Evolutionary conservation across 1,140 invertebrate genomes (phyloP), one percentile per base, ranked within the genome.

Genomic region (Drosophila baimaii): DNA sequence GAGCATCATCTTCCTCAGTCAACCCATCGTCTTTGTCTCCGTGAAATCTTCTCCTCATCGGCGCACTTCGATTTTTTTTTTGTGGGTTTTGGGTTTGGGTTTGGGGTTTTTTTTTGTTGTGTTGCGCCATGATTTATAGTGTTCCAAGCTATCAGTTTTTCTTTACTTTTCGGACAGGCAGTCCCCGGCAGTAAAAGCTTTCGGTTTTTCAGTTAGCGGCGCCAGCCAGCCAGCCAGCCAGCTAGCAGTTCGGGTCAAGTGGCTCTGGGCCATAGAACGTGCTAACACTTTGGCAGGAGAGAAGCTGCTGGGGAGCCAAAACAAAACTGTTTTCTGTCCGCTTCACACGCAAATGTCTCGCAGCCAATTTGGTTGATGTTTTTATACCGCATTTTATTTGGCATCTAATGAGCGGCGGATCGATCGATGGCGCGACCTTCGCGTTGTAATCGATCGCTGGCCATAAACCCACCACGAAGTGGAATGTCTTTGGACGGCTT

Each of bases 381-480:
- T 89, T 84, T 88, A 84, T 88, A 89, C 73, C 80, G 76, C 69
- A 88, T 89, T 88, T 88, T 89, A 89, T 88, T 88, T 89, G 80
- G 80, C 84, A 84, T 89, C 88, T 88, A 88, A 88, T 88, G 84
- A 83, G 82, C 72, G 29, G 19, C 65, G 68, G 62, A 69, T 69
- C 68, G 69, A 72, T 49, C 68, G 69, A 71, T 57, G 52, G 70
- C 33, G 65, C 84, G 84, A 81, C 84, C 84, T 88, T 88, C 84
- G 80, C 57, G 69, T 84, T 88, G 84, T 88, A 88, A 88, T 80
- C 84, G 79, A 57, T 58, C 66, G 61, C 69, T 19, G 66, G 69
- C 73, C 73, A 89, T 88, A 89, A 88, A 89, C 83, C 83, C 76
- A 88, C 84, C 86, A 78, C 83, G 86, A 65, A 35, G 66, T 77